phyloP scores from a whole-genome alignment of 2,888 invertebrate genomes.

The Apeira syringaria region DNA sequence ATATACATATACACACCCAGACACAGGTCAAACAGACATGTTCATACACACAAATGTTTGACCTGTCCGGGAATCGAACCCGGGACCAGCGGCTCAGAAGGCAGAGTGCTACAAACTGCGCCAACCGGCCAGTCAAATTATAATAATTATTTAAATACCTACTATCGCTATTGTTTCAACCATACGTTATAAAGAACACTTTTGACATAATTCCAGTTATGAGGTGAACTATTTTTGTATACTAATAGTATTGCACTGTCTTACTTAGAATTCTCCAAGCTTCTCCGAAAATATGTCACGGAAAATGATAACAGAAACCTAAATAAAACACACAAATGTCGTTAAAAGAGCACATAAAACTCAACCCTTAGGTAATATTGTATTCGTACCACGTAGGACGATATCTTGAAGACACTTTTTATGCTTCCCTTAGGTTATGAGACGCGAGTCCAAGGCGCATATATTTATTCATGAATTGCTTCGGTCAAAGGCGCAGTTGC shows the following conservation, averaged over 20 bases:
- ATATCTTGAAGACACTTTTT: slow-evolving; percentile 53
- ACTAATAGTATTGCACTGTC: background rate
- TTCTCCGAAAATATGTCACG: slow-evolving; percentile 33
- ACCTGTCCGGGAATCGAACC: too few relatives aligned
- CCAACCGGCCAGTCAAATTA: too few relatives aligned
- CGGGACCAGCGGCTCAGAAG: too few relatives aligned
- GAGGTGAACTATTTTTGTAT: too few relatives aligned
- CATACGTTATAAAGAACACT: too few relatives aligned
- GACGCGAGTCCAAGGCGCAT: slow-evolving; percentile 23
- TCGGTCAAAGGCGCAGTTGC: slow-evolving; percentile 6
- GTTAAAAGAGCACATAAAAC: slow-evolving; percentile 56
- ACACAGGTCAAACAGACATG: too few relatives aligned
- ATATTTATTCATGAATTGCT: slow-evolving; percentile 29
- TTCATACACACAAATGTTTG: too few relatives aligned
- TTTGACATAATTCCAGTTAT: too few relatives aligned
- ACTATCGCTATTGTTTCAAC: too few relatives aligned
- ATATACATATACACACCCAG: too few relatives aligned
- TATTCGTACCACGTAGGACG: slow-evolving; percentile 50
- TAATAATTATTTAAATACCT: too few relatives aligned
- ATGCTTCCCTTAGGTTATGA: slow-evolving; percentile 37
- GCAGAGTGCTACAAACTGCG: too few relatives aligned
- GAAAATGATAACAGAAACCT: slow-evolving; percentile 51
- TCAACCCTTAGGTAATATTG: slow-evolving; percentile 38
- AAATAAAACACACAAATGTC: slow-evolving; percentile 53
- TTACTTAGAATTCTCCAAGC: slow-evolving; percentile 20